These are phyloP conservation scores for Actenoides lindsayi DNA, from an alignment of 2,113 vertebrate genomes.

Conservation along the genomic window DNA sequence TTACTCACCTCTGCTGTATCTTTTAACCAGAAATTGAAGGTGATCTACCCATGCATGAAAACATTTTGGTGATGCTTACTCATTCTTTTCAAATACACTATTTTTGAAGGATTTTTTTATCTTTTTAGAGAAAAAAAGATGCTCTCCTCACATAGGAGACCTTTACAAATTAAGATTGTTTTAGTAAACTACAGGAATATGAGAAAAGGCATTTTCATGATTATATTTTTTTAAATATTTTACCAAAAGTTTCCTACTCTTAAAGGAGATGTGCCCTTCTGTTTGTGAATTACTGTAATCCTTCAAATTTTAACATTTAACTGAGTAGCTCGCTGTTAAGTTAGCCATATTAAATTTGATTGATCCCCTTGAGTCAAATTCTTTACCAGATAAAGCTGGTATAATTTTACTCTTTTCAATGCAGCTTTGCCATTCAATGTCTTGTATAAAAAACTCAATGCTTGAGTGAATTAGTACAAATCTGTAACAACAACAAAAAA, in stretches of 20 bases:
- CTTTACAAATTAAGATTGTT: not conserved
- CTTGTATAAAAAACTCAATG: not conserved
- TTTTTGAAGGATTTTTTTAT: not conserved
- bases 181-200: not conserved
- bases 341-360: not conserved
- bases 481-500: not conserved
- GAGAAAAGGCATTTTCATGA: not conserved
- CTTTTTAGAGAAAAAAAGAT: not conserved
- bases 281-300: rapidly evolving
- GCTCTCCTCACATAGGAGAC: not conserved
- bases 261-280: not conserved
- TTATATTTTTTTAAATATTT: not conserved
- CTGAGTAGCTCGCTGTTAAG: not conserved
- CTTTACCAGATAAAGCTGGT: not conserved
- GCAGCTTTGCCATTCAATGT: not conserved
- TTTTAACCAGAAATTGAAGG: not conserved
- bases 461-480: not conserved
- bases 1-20: not conserved
- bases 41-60: not conserved
- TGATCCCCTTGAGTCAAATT: not conserved
- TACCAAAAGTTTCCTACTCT: not conserved
- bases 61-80: not conserved
- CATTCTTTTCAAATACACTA: not conserved
- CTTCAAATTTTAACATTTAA: not conserved
- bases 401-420: not conserved